Evolutionary conservation across 2,113 vertebrate genomes (phyloP), one percentile per base, ranked within the genome.

Genomic region (Amia ocellicauda): DNA sequence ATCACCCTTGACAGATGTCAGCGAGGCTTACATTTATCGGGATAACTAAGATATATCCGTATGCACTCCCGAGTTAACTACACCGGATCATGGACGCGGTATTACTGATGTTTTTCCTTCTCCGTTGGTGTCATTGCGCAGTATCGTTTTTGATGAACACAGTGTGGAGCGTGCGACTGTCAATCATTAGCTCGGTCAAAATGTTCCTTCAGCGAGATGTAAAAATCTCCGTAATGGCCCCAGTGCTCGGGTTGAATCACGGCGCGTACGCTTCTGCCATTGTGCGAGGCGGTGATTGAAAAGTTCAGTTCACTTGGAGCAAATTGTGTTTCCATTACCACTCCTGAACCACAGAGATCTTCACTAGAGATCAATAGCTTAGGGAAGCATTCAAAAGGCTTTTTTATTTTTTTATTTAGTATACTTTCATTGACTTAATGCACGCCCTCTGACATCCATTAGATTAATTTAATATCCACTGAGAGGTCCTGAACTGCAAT

Each of bases 361-460:
- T 5, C 14, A n/a, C 14, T 5, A n/a, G 29, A 13, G 41, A 65
- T 65, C 63, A 23, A 67, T 74, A 74, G 49, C 56, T 3, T n/a
- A 1, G 5, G 50, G 61, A 56, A 50, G 24, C 56, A 67, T 66
- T 63, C 60, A 63, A 59, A 64, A 70, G 47, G 40, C 41, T n/a
- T n/a, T 29, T 26, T 55, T 54, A 58, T 43, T 71, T 58, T 61
- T 56, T 17, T n/a, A n/a, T n/a, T n/a, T 43, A 45, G 43, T 31
- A 29, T 56, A 51, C 28, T 58, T 59, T 59, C 13, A 45, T 41
- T 52, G 29, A 41, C 47, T 66, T 66, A 66, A 66, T 66, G 55
- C 45, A 23, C 16, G 24, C 31, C 11, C 17, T 41, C 24, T 24
- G 40, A 17, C 14, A 11, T 19, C 14, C 5, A 40, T 10, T 56